Evolutionary conservation across 1,140 invertebrate species (phyloP), one percentile per base, ranked within the genome.

Genomic region (Diorhabda sublineata): DNA sequence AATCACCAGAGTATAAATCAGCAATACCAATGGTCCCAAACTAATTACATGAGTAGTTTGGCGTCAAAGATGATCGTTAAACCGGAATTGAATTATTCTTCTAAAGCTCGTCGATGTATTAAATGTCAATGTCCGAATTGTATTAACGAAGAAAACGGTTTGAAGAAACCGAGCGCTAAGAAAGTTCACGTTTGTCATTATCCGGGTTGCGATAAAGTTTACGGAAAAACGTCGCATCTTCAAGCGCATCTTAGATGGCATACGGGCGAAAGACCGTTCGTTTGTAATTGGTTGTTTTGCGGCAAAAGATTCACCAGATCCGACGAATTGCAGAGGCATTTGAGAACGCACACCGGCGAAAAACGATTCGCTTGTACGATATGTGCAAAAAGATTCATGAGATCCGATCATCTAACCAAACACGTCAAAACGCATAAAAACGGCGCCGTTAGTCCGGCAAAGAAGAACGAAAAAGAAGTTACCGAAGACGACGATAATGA

Each of bases 181-280:
- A 86, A 90, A 67, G 89, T 92, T 72, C 96, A 98, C 80, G 88
- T 94, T 9, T 98, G 96, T 80, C 94, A 97, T 81, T 89, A 95
- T 43, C 87, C 91, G 3, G 93, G 92, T n/a, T 98, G 96, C 81
- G 90, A 89, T 66, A 96, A 96, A 80, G 88, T 94, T 6, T 97
- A 97, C 77, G 92, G 92, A 0, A 97, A 97, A 79, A 96, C 94
- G 0, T 96, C 93, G 0, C 94, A 97, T 79, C 80, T 97, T 26
- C 90, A 95, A 76, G 94, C 93, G 0, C 94, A 96, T 82, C 80
- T 95, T 0, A 85, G 93, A 52, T 94, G 90, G 91, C 93, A 94
- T 73, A 91, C 89, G 0, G 92, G 92, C 1, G 92, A 94, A 76
- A 81, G 91, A 42, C 89, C 89, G 0, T 91, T 89, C 74, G 80